Percentiles rank a stretch among this genome's conserved stretches.
Evolutionary conservation across 2,888 invertebrate genomes (phyloP).

Genomic region (Lepeophtheirus nordmannii): DNA sequence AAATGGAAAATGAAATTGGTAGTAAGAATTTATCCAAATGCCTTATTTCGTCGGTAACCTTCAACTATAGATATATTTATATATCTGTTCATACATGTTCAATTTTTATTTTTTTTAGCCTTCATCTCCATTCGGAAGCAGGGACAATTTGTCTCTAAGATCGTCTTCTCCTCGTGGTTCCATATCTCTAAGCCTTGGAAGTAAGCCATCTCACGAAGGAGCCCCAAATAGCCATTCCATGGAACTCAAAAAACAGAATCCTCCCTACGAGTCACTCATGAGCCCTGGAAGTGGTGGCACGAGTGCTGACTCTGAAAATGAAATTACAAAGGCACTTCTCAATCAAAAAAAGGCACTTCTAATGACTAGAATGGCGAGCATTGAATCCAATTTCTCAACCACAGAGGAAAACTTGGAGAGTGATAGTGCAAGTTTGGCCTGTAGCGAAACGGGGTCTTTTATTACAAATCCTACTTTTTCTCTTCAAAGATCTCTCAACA

Average conservation of each 20-base stretch:
- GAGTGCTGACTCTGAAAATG: constrained; percentile 7
- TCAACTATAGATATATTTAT: neutral
- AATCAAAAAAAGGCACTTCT: neutral
- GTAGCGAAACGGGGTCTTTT: constrained; percentile 55
- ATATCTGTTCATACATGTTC: neutral
- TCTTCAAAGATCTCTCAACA: constrained; percentile 51
- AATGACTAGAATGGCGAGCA: neutral
- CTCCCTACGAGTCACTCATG: neutral
- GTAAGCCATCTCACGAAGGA: constrained; percentile 26
- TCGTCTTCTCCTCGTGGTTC: constrained; percentile 43
- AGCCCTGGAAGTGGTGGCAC: constrained; percentile 14
- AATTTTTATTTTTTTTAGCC: constrained; percentile 34
- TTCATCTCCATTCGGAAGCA: constrained; percentile 51
- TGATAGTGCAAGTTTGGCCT: constrained; percentile 13
- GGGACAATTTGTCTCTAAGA: constrained; percentile 50
- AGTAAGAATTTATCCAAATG: neutral
- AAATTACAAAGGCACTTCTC: constrained; percentile 1
- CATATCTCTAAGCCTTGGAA: constrained; percentile 40
- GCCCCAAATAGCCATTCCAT: neutral
- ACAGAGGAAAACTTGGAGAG: neutral
- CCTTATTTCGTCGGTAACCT: neutral
- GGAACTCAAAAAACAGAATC: neutral
- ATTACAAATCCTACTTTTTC: constrained; percentile 61
- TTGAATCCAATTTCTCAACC: constrained; percentile 2
- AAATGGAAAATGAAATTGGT: constrained; percentile 40